Conservation (phyloP, 2,888 invertebrate species). For the Cinara cedri region DNA sequence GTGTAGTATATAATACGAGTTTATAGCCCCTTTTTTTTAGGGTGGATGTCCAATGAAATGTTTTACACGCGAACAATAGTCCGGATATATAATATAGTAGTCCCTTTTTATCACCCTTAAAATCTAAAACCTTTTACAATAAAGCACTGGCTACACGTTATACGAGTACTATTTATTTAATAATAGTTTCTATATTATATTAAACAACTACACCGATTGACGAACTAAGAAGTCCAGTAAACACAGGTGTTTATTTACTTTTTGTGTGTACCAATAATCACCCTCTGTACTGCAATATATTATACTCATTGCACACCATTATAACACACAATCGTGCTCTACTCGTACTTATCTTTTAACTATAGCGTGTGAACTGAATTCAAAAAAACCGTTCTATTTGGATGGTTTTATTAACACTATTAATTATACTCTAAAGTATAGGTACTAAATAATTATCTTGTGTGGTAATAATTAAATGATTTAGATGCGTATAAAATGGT, state of each 20-base stretch:
- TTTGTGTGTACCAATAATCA: background rate
- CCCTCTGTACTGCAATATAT: slow-evolving; percentile 1
- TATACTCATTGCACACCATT: background rate
- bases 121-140: slow-evolving; percentile 35
- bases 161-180: slow-evolving; percentile 25
- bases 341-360: background rate
- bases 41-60: background rate
- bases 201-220: slow-evolving; percentile 12
- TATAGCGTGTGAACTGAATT: slow-evolving; percentile 22
- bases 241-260: slow-evolving; percentile 55
- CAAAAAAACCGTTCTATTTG: too few species aligned
- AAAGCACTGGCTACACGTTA: background rate
- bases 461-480: too few species aligned
- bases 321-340: too few species aligned
- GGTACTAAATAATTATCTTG: too few species aligned
- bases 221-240: slow-evolving; percentile 38
- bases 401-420: too few species aligned
- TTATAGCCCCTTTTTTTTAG: slow-evolving; percentile 7
- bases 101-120: slow-evolving; percentile 36
- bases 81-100: slow-evolving; percentile 5
- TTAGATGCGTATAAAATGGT: too few species aligned
- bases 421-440: too few species aligned
- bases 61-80: slow-evolving; percentile 35
- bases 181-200: slow-evolving; percentile 21
- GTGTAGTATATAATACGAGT: background rate